Conservation (phyloP, 2,888 invertebrate genomes). For the Theodoxus fluviatilis region DNA sequence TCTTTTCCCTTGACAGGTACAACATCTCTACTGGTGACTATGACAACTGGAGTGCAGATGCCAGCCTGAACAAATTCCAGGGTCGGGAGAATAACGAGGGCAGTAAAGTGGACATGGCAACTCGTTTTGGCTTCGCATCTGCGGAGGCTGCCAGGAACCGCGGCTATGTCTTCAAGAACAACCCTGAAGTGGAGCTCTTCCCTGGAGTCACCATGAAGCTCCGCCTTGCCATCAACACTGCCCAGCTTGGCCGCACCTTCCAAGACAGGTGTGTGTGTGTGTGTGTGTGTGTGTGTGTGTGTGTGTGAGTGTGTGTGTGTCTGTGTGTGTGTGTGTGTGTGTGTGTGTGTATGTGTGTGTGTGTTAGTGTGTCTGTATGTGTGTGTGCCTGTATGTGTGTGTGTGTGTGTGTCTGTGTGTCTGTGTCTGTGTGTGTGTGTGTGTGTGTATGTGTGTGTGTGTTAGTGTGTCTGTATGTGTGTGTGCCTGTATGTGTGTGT, state of each 20-base stretch:
- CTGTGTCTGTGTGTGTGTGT: too few relatives aligned
- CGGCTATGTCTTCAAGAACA: conserved; percentile 60
- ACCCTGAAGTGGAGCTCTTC: conserved; percentile 62
- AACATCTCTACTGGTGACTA: conserved; percentile 64
- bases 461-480: too few relatives aligned
- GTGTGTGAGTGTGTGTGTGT: too few relatives aligned
- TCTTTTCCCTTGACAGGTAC: conserved; percentile 47
- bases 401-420: too few relatives aligned
- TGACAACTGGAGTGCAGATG: conserved; percentile 56
- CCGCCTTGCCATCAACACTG: conserved; percentile 62
- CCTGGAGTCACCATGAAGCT: conserved; percentile 50
- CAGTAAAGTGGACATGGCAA: conserved; percentile 45
- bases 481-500: too few relatives aligned
- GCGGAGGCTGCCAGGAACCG: conserved; percentile 42
- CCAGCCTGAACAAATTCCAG: conserved; percentile 38
- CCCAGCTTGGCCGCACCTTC: conserved; percentile 63
- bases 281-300: neutral
- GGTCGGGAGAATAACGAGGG: conserved; percentile 33
- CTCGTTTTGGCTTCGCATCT: conserved; percentile 45
- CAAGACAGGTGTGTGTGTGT: conserved; percentile 59
- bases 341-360: too few relatives aligned
- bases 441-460: too few relatives aligned
- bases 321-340: too few relatives aligned
- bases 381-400: too few relatives aligned
- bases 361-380: too few relatives aligned